These are phyloP conservation scores for Craniophora ligustri DNA, from an alignment of 2,888 invertebrate species.

Conservation along the genomic window DNA sequence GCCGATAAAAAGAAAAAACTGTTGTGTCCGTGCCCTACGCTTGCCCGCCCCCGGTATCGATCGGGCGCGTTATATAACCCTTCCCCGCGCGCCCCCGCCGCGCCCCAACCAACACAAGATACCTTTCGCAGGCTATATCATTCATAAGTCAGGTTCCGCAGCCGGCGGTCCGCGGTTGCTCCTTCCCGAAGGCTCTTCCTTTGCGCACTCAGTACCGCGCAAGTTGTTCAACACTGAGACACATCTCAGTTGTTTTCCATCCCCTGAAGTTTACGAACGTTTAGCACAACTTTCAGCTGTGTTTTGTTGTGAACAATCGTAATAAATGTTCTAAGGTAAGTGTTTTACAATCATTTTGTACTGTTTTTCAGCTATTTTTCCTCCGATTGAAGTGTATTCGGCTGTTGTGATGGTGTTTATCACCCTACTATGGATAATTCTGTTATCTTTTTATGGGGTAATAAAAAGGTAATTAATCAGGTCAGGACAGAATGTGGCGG, in stretches of 20 bases:
- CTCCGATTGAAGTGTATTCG: background rate
- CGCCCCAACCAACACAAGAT: slow-evolving; percentile 56
- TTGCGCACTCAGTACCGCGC: slow-evolving; percentile 68
- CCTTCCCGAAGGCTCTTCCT: slow-evolving; percentile 28
- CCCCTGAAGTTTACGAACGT: slow-evolving; percentile 61
- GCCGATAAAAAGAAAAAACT: slow-evolving; percentile 57
- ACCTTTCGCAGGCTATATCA: slow-evolving; percentile 70
- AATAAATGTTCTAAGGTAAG: slow-evolving; percentile 84
- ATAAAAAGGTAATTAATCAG: slow-evolving; percentile 52
- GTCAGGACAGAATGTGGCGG: slow-evolving; percentile 34
- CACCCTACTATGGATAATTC: background rate
- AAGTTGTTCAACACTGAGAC: slow-evolving; percentile 52
- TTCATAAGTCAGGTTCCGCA: slow-evolving; percentile 74
- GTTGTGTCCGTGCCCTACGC: slow-evolving; percentile 68
- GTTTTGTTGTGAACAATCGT: slow-evolving; percentile 72
- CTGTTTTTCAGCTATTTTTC: slow-evolving; percentile 21
- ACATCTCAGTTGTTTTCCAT: slow-evolving; percentile 78
- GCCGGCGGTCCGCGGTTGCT: slow-evolving; percentile 54
- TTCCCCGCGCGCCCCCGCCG: slow-evolving; percentile 57
- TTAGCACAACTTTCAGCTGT: slow-evolving; percentile 50
- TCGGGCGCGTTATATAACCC: slow-evolving; percentile 80
- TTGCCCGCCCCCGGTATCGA: slow-evolving; percentile 76
- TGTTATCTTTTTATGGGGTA: slow-evolving; percentile 32
- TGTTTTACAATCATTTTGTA: background rate
- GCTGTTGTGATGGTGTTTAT: background rate